Conservation (phyloP, 2,888 invertebrate genomes). For the Emmelina monodactyla region DNA sequence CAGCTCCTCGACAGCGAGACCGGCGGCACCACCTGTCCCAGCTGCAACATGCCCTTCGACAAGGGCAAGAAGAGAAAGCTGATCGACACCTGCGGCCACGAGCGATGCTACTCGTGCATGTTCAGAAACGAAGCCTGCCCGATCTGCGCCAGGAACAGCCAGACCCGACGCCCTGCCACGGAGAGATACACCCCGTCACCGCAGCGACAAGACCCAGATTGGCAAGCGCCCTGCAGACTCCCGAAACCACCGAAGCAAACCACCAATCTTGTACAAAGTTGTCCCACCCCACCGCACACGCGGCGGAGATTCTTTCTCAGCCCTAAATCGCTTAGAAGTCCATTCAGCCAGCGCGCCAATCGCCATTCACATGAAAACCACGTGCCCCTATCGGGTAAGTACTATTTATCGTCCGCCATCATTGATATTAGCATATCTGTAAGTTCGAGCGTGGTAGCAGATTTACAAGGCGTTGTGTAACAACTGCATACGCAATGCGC, state of each 20-base stretch:
- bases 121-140: conserved; percentile 92
- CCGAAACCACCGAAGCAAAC: conserved; percentile 68
- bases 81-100: conserved; percentile 96
- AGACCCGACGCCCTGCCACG: conserved; percentile 45
- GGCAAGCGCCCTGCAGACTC: conserved; percentile 63
- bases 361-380: conserved; percentile 67
- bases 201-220: conserved; percentile 47
- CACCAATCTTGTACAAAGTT: conserved; percentile 70
- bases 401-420: conserved; percentile 18
- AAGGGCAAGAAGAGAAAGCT: conserved; percentile 95
- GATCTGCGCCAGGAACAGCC: conserved; percentile 70
- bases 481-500: conserved; percentile 26
- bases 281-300: conserved; percentile 81
- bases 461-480: conserved; percentile 42
- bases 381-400: conserved; percentile 75
- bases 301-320: conserved; percentile 84
- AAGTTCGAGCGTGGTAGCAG: conserved; percentile 28
- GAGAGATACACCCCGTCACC: conserved; percentile 55
- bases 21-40: conserved; percentile 76
- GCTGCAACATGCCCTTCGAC: conserved; percentile 93
- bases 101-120: conserved; percentile 94
- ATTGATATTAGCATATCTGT: conserved; percentile 29
- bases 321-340: conserved; percentile 80
- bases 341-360: conserved; percentile 69
- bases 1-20: conserved; percentile 81